Base-by-base conservation (phyloP, 2,113 vertebrate species). In the Muscicapa adusta region DNA sequence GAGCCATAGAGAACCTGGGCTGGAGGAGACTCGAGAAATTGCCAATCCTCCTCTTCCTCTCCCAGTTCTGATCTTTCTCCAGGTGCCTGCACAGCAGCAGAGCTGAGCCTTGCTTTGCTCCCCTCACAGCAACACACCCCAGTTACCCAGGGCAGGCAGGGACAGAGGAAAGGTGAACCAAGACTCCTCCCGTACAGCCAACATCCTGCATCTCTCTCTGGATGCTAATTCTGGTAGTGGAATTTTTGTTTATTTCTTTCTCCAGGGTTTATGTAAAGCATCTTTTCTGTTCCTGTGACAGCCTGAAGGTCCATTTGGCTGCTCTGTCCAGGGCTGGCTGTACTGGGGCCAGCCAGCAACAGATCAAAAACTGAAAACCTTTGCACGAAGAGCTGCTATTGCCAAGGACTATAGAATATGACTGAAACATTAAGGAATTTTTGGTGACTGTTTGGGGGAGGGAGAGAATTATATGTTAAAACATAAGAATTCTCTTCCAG, bases 391-490 rank as follows among this genome's bases (percentile, higher is more conserved):
- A 68, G 63, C 47, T 36, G 26, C 79, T 93, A 91, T 33, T 88
- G 81, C 81, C 56, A 72, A 86, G 76, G 84, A 88, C 91, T 85
- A 81, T 16, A 79, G 34, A 93, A 83, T 34, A 45, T 34, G 62
- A 78, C 87, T 51, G 84, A 98, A 96, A 93, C 86, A 85, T 92
- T 94, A 87, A 91, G 66, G 76, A 94, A 63, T 77, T 94, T 87
- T 94, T 95, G 80, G 96, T 95, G 95, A 87, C 94, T 95, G 23
- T 95, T 95, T 89, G 66, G 74, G 81, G 48, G 68, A 95, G 74
- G 91, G 93, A 90, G 93, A 93, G 72, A 95, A 95, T 96, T 96
- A 72, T 65, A 89, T 72, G 70, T 91, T 97, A 96, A 97, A 96
- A 94, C 79, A 80, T 78, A 93, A 97, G 79, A 97, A 97, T 86